Percentiles rank a stretch among this genome's conserved stretches.
phyloP scores from a whole-genome alignment of 2,888 invertebrate species.

The Agrypnus murinus region DNA sequence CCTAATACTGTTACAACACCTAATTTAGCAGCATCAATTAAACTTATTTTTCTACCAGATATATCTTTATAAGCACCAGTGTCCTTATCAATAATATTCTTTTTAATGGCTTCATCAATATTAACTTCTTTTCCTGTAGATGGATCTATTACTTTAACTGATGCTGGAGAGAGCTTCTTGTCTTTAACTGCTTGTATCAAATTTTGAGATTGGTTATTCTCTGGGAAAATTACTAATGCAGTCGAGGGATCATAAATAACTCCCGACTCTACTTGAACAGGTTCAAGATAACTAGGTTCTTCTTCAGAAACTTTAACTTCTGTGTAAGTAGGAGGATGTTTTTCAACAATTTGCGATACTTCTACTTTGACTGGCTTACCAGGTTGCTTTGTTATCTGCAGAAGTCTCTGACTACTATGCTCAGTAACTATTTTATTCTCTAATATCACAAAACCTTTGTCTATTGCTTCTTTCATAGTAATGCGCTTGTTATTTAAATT shows the following conservation, averaged over 20 bases:
- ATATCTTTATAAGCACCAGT: constrained; percentile 81
- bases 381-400: constrained; percentile 82
- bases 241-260: constrained; percentile 87
- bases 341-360: constrained; percentile 75
- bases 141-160: constrained; percentile 83
- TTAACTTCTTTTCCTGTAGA: constrained; percentile 79
- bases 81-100: constrained; percentile 82
- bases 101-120: constrained; percentile 84
- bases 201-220: constrained; percentile 81
- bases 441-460: constrained; percentile 77
- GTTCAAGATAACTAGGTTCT: constrained; percentile 74
- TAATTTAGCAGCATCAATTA: constrained; percentile 84
- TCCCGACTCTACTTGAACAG: constrained; percentile 82
- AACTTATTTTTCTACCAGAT: constrained; percentile 78
- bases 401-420: constrained; percentile 75
- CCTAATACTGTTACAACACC: constrained; percentile 86
- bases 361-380: constrained; percentile 84
- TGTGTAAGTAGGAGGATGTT: constrained; percentile 71
- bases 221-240: constrained; percentile 82
- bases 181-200: constrained; percentile 85
- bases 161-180: constrained; percentile 80
- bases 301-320: constrained; percentile 73
- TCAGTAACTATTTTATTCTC: constrained; percentile 73
- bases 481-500: constrained; percentile 74
- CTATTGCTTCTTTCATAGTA: constrained; percentile 85